Base-by-base conservation (phyloP, 2,888 invertebrate species). In the Orgyia antiqua region DNA sequence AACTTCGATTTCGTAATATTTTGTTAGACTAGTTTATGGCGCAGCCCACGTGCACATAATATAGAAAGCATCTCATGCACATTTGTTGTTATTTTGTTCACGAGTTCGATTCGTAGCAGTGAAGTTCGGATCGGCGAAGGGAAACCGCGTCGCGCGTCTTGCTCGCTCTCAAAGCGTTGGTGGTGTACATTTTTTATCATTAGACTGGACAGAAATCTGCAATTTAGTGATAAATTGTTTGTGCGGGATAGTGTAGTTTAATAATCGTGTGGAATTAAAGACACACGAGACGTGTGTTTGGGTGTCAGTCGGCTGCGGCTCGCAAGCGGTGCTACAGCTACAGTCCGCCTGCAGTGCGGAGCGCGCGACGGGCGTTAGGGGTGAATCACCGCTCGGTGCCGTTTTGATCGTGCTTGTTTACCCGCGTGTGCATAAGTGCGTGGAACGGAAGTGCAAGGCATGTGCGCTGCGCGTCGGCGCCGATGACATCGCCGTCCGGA, bases 51-150 rank as follows among this genome's bases (percentile, higher is more conserved):
- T 86, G 87, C 77, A 78, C 73, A 62, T 68, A 75, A 59, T 75
- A 74, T 72, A 77, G 66, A 69, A 62, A 82, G 75, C 64, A 83
- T 82, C 82, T 82, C 88, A 87, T 88, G 89, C 89, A 88, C 88
- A 88, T 89, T 89, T 90, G 90, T 90, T 90, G 88, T 90, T 90
- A 90, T 90, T 90, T 90, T 90, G 89, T 86, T 87, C 84, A 82
- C 80, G 87, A 89, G 88, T 88, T 89, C 89, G 89, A 88, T 89
- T 88, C 87, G 64, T 58, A 68, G 65, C 69, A 67, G 72, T 68
- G 61, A 65, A 63, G 66, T 64, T 76, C 65, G 68, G 64, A 68
- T 66, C 67, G 76, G 69, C 70, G 69, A 66, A 68, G 71, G 67
- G 68, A 68, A 71, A 71, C 70, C 70, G 73, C 65, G 70, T 70